Evolutionary conservation across 1,140 invertebrate genomes (phyloP).

Genomic region (Heliconius congener): DNA sequence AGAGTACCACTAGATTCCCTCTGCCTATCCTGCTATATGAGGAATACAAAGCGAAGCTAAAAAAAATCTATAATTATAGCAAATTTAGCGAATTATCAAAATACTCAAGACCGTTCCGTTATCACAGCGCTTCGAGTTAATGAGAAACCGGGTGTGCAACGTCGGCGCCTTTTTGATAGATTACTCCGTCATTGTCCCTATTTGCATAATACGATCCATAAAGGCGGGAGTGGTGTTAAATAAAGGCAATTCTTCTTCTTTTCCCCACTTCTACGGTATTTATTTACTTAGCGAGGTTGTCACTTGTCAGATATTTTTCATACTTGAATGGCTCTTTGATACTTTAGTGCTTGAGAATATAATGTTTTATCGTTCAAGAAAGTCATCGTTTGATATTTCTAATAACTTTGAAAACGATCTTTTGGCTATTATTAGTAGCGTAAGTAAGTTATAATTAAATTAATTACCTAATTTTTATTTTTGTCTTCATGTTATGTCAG

Average conservation of each 20-base stretch:
- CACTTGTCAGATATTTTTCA: constrained; percentile 7
- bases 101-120: constrained; percentile 21
- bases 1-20: no score
- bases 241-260: constrained; percentile 20
- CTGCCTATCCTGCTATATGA: no score
- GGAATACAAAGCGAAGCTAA: no score
- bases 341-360: neutral
- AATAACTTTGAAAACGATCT: neutral
- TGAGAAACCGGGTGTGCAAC: constrained; percentile 22
- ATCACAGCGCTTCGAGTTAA: constrained; percentile 29
- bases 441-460: neutral
- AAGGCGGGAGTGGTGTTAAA: constrained; percentile 29
- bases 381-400: neutral
- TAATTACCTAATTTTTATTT: no score
- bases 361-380: neutral
- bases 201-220: constrained; percentile 49
- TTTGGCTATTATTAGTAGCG: neutral
- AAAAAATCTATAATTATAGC: neutral
- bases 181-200: constrained; percentile 43
- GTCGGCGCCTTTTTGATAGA: constrained; percentile 41
- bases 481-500: no score
- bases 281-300: neutral
- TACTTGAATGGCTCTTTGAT: neutral
- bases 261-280: neutral
- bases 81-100: neutral